Base-by-base conservation (phyloP, 2,797 vertebrate species). In the Anomalospiza imberbis region DNA sequence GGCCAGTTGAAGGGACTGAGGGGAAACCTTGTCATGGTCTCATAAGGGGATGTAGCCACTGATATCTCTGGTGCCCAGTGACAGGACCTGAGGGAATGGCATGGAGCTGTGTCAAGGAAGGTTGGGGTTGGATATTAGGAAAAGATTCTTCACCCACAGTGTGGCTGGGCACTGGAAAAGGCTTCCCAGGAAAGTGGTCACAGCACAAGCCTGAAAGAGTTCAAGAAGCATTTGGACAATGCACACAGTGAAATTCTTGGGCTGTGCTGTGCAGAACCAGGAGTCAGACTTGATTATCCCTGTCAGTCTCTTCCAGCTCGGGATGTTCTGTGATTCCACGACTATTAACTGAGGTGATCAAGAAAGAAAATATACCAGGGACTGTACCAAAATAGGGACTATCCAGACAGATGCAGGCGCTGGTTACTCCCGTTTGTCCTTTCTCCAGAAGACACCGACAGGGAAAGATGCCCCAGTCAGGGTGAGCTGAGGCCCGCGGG, bases 81-180 rank as follows among this genome's bases (percentile, higher is more conserved):
- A 63, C 24, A 26, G 19, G 4, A 62, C 25, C 6, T 0, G 0
- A 42, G 31, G 48, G 48, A 58, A 31, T 6, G 17, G 12, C 29
- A 26, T 2, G 14, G 50, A 53, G 36, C 24, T 17, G 38, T n/a
- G 38, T 22, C 51, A 63, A 38, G 25, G 9, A 11, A 58, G 20
- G 45, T 5, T 51, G 48, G 18, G 25, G 20, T 2, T 71, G 45
- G 26, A 3, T 24, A 65, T 32, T 24, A 34, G 50, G 24, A 45
- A 21, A 10, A 31, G n/a, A 16, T 65, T 77, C 31, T 65, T 53
- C 4, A 3, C 10, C 9, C 17, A 40, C 7, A 53, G 12, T 7
- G 31, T 20, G 45, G 1, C 0, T 26, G 58, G 58, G 18, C 29
- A 22, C 38, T 7, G 25, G 20, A 58, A 34, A 10, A 45, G 25